Evolutionary conservation across 2,888 invertebrate genomes (phyloP), one percentile per base, ranked within the genome.

Genomic region (Cheilosia grossa): DNA sequence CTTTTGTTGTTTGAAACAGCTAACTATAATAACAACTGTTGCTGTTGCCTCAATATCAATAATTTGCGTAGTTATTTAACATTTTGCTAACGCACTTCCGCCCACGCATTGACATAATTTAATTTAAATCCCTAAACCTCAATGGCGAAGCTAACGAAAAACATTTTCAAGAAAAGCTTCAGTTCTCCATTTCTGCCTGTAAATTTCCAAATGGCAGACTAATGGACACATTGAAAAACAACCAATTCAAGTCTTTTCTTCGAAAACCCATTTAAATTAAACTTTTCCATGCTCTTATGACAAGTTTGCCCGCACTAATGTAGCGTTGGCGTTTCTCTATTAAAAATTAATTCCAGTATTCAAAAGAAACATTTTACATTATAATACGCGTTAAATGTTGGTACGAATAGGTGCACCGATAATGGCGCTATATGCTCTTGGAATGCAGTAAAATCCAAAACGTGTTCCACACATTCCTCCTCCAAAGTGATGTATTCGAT

Each of bases 251-350:
- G 9, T 13, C 15, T 21, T 13, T 24, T 21, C 4, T 15, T 4
- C 5, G 1, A 15, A 51, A 15, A 7, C 21, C 13, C 15, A 15
- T 51, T 51, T 6, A 37, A 10, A 21, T 49, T 44, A 24, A 21
- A 17, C 19, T 58, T 17, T 30, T 3, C 49, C 2, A 37, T 17
- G 61, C 37, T 42, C 58, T n/a, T 42, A 13, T 13, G 19, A 33
- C 49, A 9, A 61, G n/a, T 37, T 33, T 47, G 4, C 61, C 49
- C 69, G 37, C 13, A 69, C 77, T 44, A 59, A 54, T 17, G 54
- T 54, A 47, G 69, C 49, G 69, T 78, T 78, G 69, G 69, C 69
- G 69, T 78, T n/a, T 17, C 40, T 15, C 49, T 70, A 47, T 13
- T 24, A 44, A 44, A 19, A 54, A 47, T 40, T 33, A 40, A 70